Evolutionary conservation across 2,797 vertebrate species (phyloP), one percentile per base, ranked within the genome.

Genomic region (Aselliscus stoliczkanus): DNA sequence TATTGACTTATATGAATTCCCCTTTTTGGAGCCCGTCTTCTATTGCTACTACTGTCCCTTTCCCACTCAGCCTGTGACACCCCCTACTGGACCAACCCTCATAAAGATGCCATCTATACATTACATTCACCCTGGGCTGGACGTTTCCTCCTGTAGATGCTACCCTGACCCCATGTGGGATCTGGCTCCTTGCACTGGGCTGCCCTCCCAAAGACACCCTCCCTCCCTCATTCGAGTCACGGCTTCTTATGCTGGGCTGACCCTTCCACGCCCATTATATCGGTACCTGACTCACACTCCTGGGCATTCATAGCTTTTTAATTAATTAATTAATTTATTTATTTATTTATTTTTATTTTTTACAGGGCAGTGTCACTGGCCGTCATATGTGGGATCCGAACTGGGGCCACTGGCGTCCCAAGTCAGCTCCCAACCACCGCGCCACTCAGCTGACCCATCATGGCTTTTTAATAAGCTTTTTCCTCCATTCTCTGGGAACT

Each of bases 81-180:
- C 12, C 18, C 9, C 23, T 39, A 47, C 13, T 37, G 3, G 29
- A 1, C 23, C 31, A n/a, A 21, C 5, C 20, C 14, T n/a, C 20
- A 47, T 1, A 7, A 14, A 4, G 20, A 67, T 5, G 3, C 27
- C 34, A 2, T 4, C 21, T 27, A 39, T 47, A 10, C 56, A 34
- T 4, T 42, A 42, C 42, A 15, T 25, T 56, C 10, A 1, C 9
- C 47, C 23, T 8, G 39, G 34, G 31, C 18, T 34, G 34, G 13
- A 14, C 7, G 2, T 17, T 39, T 91, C 27, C 37, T 94, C 52
- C 0, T 27, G 14, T 18, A 29, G 44, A 34, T 2, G 0, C 21
- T 0, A 0, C 29, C 44, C 58, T 84, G 4, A 14, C 31, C 23
- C 39, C 17, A 0, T 11, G 5, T 0, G 31, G 31, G 3, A 7